Base-by-base conservation (phyloP, 2,113 vertebrate species). In the Solea senegalensis region DNA sequence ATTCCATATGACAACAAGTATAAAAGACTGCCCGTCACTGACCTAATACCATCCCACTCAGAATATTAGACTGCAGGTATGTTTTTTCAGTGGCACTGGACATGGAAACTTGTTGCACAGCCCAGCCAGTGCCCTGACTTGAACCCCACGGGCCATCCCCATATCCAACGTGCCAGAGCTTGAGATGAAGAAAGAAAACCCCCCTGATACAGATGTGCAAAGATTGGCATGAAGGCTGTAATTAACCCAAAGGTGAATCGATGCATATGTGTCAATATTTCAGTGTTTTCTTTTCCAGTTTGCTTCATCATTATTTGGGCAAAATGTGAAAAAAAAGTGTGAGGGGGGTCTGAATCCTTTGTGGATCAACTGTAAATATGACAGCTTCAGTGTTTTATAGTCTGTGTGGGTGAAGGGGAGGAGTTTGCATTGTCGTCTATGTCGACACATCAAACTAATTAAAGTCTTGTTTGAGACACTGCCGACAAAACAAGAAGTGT, bases 401-500 rank as follows among this genome's bases (percentile, higher is more conserved):
- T 26, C 21, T 52, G 28, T 57, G 54, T 57, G 49, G 34, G 34
- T 34, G 34, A 34, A 34, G 5, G 60, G 26, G 16, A 9, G 16
- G 43, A 44, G 49, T 40, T 9, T 50, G 34, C 50, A 41, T 16
- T 62, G 40, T 27, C 16, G 15, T 67, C 11, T 59, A 12, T 63
- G 55, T 26, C 12, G 41, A 7, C 56, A 15, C 2, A 9, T 43
- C 5, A 45, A 53, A 46, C 28, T 56, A 28, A 78, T 74, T 60
- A 34, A 54, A 56, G 65, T 67, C 53, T 43, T 56, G 27, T 72
- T 58, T 21, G 60, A 57, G 50, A 61, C 9, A 48, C 0, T 15
- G 15, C n/a, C 26, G 46, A 65, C 40, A 64, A 48, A 65, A 40
- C 54, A 54, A 7, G 16, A 21, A 41, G 61, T 74, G 74, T 11